phyloP scores from a whole-genome alignment of 2,888 invertebrate genomes.

The Plusia festucae region DNA sequence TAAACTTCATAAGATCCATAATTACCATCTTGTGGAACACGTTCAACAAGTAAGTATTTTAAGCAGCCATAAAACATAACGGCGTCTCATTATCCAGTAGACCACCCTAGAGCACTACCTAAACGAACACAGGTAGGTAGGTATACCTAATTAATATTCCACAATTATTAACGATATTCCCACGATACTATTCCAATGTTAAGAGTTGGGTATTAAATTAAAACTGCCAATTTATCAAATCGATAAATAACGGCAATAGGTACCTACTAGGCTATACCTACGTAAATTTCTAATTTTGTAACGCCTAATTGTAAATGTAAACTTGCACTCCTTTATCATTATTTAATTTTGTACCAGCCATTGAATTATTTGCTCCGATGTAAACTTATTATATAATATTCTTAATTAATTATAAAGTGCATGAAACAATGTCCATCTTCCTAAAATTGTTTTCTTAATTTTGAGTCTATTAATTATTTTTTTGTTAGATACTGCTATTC shows the following conservation, averaged over 20 bases:
- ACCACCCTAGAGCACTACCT: background rate
- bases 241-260: conserved; percentile 4
- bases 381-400: background rate
- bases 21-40: background rate
- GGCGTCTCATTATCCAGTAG: background rate
- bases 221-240: conserved; percentile 3
- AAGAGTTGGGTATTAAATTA: background rate
- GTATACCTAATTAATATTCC: too few species aligned
- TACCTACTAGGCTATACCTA: background rate
- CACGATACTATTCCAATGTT: too few species aligned
- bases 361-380: background rate
- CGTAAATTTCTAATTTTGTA: background rate
- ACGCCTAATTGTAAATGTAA: conserved; percentile 1
- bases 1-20: background rate
- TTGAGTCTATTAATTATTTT: conserved; percentile 3
- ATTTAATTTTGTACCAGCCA: background rate
- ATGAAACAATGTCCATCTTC: too few species aligned
- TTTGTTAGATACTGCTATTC: conserved; percentile 7
- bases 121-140: too few species aligned
- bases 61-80: background rate
- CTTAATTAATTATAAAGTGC: too few species aligned
- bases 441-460: background rate
- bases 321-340: background rate
- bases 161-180: too few species aligned
- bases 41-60: background rate